Percentiles rank a stretch among this genome's conserved stretches.
Evolutionary conservation across 2,888 invertebrate genomes (phyloP).

Genomic region (Gnatocerus cornutus): DNA sequence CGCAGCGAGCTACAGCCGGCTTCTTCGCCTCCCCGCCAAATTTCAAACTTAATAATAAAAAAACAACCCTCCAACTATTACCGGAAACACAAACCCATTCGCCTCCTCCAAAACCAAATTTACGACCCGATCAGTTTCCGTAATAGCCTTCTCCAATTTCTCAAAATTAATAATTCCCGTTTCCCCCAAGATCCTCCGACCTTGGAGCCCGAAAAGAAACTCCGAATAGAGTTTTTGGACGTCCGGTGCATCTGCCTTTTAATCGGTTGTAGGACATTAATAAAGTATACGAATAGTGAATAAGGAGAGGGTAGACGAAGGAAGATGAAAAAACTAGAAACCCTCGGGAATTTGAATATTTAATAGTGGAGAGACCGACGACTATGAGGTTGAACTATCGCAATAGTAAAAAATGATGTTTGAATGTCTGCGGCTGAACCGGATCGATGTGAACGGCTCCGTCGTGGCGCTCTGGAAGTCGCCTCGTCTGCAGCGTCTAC

Average conservation of each 20-base stretch:
- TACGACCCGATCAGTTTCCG: background rate
- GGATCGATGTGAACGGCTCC: slow-evolving; percentile 70
- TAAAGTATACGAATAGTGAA: background rate
- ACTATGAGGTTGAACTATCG: slow-evolving; percentile 55
- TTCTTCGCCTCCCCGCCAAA: too few species aligned
- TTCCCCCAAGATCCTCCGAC: too few species aligned
- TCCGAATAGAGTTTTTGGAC: slow-evolving; percentile 5
- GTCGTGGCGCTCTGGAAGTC: slow-evolving; percentile 67
- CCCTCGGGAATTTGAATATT: slow-evolving; percentile 43
- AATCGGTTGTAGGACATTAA: slow-evolving; percentile 17
- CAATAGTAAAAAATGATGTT: slow-evolving; percentile 66
- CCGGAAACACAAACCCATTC: background rate
- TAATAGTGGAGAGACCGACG: slow-evolving; percentile 44
- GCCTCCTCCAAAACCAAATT: background rate
- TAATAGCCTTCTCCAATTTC: background rate
- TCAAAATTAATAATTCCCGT: slow-evolving; percentile 4
- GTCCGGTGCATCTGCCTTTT: slow-evolving; percentile 19
- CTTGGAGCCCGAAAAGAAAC: too few species aligned
- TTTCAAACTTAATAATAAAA: too few species aligned
- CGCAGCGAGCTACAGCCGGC: too few species aligned
- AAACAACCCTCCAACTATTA: too few species aligned
- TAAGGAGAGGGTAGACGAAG: slow-evolving; percentile 2
- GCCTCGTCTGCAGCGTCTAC: slow-evolving; percentile 64
- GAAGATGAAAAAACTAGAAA: slow-evolving; percentile 13
- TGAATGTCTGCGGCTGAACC: slow-evolving; percentile 63